Percentiles rank a stretch among this genome's conserved stretches.
phyloP scores from a whole-genome alignment of 2,888 invertebrate genomes.

The Pocota personata region DNA sequence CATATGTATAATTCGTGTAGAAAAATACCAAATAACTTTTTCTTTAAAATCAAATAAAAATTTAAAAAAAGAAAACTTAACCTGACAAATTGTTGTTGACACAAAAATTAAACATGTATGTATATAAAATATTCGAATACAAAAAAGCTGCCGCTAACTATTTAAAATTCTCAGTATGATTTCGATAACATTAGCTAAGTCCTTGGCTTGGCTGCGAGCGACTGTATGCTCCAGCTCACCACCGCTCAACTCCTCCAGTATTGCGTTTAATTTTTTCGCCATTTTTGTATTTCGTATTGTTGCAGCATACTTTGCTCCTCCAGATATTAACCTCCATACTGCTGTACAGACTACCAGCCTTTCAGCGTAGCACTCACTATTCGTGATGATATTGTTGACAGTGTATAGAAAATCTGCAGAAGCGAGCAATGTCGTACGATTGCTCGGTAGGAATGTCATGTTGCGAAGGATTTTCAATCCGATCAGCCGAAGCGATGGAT shows the following conservation, averaged over 20 bases:
- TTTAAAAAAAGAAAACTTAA: constrained; percentile 23
- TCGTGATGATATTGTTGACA: constrained; percentile 76
- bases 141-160: constrained; percentile 62
- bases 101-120: constrained; percentile 23
- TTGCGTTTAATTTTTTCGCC: constrained; percentile 75
- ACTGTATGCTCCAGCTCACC: constrained; percentile 61
- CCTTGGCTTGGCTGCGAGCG: constrained; percentile 74
- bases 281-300: constrained; percentile 79
- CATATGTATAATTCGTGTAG: constrained; percentile 28
- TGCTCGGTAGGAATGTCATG: constrained; percentile 80
- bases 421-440: constrained; percentile 78
- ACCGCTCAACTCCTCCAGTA: constrained; percentile 75
- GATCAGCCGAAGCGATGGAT: constrained; percentile 74
- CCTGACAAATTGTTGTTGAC: constrained; percentile 42
- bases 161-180: constrained; percentile 76
- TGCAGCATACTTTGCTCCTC: constrained; percentile 79
- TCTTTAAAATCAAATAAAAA: constrained; percentile 14
- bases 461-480: constrained; percentile 80
- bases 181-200: constrained; percentile 76
- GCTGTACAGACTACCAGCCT: constrained; percentile 77
- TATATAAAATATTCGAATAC: neutral
- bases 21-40: constrained; percentile 55
- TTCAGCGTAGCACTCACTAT: constrained; percentile 77
- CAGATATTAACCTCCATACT: constrained; percentile 80
- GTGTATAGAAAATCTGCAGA: constrained; percentile 77